phyloP scores from a whole-genome alignment of 2,888 invertebrate species.

The Iselma pallidipennis region DNA sequence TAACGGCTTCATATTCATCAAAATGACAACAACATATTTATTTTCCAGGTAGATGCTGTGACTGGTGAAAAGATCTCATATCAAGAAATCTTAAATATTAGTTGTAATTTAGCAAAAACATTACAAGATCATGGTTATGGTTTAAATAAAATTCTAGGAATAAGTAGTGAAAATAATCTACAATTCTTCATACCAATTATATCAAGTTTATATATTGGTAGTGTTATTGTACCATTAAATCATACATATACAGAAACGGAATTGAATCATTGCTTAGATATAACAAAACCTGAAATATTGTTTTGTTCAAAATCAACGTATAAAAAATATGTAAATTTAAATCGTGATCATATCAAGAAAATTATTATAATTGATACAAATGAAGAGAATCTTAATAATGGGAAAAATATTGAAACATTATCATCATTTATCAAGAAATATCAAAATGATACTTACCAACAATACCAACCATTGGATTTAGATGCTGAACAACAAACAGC shows the following conservation, averaged over 20 bases:
- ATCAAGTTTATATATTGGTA: constrained; percentile 37
- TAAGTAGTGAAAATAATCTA: constrained; percentile 36
- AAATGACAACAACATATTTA: no score
- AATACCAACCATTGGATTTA: neutral
- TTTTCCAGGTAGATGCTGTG: constrained; percentile 37
- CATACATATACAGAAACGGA: constrained; percentile 33
- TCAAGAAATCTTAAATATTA: constrained; percentile 26
- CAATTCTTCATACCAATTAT: constrained; percentile 34
- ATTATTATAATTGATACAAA: constrained; percentile 59
- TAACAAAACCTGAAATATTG: constrained; percentile 68
- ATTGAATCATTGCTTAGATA: constrained; percentile 60
- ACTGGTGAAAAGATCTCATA: constrained; percentile 31
- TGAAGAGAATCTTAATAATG: constrained; percentile 4
- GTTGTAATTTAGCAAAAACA: constrained; percentile 31
- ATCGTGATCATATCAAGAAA: constrained; percentile 52
- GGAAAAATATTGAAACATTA: constrained; percentile 2
- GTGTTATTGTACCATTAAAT: constrained; percentile 35
- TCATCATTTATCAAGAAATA: neutral
- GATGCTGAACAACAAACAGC: neutral
- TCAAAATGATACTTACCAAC: neutral
- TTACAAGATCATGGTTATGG: constrained; percentile 29
- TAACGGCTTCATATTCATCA: no score
- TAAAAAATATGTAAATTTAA: constrained; percentile 60
- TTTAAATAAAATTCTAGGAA: constrained; percentile 29
- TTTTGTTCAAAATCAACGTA: constrained; percentile 65